Evolutionary conservation across 2,888 invertebrate species (phyloP).

Genomic region (Odontocerum albicorne): DNA sequence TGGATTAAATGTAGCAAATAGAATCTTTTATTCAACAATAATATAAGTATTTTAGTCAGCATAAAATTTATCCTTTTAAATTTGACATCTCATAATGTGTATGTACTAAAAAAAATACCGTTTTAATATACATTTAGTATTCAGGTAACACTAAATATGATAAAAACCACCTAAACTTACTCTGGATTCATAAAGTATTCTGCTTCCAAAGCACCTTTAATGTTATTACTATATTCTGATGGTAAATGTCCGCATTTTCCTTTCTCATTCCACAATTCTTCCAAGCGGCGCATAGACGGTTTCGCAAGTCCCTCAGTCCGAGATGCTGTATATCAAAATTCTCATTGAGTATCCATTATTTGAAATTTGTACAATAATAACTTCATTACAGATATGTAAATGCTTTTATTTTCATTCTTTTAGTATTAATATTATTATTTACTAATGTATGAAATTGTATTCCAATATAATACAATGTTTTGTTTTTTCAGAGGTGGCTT

Average conservation of each 20-base stretch:
- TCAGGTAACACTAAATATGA: neutral
- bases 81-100: neutral
- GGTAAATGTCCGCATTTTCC: constrained; percentile 52
- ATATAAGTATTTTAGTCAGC: too few relatives aligned
- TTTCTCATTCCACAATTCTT: constrained; percentile 58
- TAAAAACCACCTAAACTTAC: constrained; percentile 41
- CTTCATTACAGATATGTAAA: neutral
- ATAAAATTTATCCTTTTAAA: neutral
- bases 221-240: constrained; percentile 52
- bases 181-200: constrained; percentile 57
- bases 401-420: neutral
- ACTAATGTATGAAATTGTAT: too few relatives aligned
- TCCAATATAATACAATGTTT: too few relatives aligned
- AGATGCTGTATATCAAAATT: too few relatives aligned
- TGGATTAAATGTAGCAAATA: too few relatives aligned
- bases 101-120: neutral
- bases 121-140: neutral
- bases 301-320: constrained; percentile 57
- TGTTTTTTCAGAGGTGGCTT: too few relatives aligned
- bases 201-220: constrained; percentile 59
- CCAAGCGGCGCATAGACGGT: constrained; percentile 54
- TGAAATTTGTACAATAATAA: neutral
- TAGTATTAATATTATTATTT: too few relatives aligned
- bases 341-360: neutral
- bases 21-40: too few relatives aligned